phyloP scores from a whole-genome alignment of 1,140 invertebrate genomes.

The Drosophila grimshawi region DNA sequence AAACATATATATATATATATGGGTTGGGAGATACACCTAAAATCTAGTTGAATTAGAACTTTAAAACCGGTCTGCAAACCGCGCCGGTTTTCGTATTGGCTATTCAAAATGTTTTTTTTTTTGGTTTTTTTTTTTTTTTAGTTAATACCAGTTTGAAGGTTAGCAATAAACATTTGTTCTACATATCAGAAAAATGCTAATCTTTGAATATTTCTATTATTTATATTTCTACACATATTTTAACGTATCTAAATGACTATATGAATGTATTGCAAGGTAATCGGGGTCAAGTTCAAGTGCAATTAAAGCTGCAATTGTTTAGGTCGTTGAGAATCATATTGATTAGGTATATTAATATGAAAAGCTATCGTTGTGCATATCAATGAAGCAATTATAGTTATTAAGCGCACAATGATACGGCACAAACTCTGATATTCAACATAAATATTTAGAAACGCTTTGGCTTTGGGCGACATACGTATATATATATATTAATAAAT shows the following conservation, averaged over 20 bases:
- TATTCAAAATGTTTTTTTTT: too few relatives aligned
- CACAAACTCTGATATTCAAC: conserved; percentile 37
- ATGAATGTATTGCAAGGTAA: not conserved
- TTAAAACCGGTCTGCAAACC: conserved; percentile 49
- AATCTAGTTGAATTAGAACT: conserved; percentile 47
- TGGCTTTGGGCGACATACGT: conserved; percentile 18
- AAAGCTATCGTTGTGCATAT: conserved; percentile 47
- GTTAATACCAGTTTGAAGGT: conserved; percentile 14
- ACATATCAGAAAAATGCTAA: not conserved
- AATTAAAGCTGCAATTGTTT: conserved; percentile 30
- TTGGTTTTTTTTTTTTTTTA: too few relatives aligned
- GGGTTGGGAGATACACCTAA: not conserved
- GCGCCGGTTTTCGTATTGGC: not conserved
- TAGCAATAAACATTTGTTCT: conserved; percentile 19
- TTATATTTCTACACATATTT: too few relatives aligned
- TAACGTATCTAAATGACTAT: too few relatives aligned
- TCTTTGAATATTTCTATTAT: not conserved
- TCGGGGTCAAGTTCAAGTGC: conserved; percentile 14
- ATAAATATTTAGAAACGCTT: conserved; percentile 33
- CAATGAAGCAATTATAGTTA: conserved; percentile 64
- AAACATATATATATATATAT: conserved; percentile 7
- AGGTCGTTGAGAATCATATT: too few relatives aligned
- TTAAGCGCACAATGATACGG: conserved; percentile 41
- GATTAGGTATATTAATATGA: not conserved
- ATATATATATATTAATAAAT: conserved; percentile 4